phyloP scores from a whole-genome alignment of 2,797 vertebrate genomes.

The Argya squamiceps region DNA sequence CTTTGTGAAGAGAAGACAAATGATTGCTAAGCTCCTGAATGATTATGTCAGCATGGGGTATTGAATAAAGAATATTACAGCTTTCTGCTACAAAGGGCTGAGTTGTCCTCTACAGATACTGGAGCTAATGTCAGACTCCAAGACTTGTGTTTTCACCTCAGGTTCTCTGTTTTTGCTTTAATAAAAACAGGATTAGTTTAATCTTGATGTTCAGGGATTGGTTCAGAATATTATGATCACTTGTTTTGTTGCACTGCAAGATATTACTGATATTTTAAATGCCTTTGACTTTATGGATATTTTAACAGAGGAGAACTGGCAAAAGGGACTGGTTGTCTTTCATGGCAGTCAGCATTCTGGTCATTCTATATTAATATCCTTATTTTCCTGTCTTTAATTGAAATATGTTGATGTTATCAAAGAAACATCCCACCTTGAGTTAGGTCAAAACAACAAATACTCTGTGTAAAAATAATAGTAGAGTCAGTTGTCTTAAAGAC shows the following conservation, averaged over 20 bases:
- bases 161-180: neutral
- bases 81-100: neutral
- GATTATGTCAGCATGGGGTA: neutral
- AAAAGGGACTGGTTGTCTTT: neutral
- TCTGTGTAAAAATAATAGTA: neutral
- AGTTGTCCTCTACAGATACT: neutral
- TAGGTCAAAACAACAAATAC: neutral
- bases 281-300: neutral
- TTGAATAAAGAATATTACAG: neutral
- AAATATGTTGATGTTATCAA: neutral
- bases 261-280: neutral
- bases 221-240: neutral
- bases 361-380: neutral
- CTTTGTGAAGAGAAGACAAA: neutral
- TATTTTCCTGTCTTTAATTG: neutral
- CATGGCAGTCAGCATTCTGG: neutral
- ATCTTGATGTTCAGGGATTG: neutral
- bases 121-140: neutral
- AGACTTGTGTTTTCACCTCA: neutral
- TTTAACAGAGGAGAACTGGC: neutral
- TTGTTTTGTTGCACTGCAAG: neutral
- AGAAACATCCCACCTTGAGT: neutral
- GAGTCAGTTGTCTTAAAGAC: neutral
- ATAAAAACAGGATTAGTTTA: neutral
- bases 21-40: neutral